Evolutionary conservation across 2,888 invertebrate genomes (phyloP).

Genomic region (Drosophila basisetae): DNA sequence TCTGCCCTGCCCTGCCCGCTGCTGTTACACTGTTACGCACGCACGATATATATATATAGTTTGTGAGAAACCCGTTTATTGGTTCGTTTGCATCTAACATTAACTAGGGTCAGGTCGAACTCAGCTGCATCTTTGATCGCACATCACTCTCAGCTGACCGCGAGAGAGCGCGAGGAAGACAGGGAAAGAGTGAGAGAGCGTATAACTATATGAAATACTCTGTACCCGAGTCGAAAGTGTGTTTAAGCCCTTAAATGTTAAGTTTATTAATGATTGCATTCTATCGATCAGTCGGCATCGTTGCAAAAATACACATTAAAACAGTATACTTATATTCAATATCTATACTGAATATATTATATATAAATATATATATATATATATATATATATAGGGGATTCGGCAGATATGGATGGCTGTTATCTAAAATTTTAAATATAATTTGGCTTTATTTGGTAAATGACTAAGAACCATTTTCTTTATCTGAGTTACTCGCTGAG

Average conservation of each 20-base stretch:
- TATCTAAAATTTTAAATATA: not conserved
- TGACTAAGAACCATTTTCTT: not conserved
- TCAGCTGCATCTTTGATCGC: slow-evolving; percentile 8
- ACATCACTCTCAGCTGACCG: not conserved
- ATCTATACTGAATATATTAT: not conserved
- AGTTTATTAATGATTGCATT: not conserved
- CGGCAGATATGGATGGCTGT: not conserved
- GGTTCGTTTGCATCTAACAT: slow-evolving; percentile 6
- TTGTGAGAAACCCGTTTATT: slow-evolving; percentile 21
- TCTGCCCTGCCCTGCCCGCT: not conserved
- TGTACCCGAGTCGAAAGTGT: slow-evolving; percentile 1
- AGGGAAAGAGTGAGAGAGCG: not conserved
- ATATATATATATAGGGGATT: not conserved
- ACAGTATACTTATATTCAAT: too few species aligned
- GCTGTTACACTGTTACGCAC: not conserved
- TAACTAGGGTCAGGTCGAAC: slow-evolving; percentile 31
- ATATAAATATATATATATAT: not conserved
- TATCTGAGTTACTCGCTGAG: not conserved
- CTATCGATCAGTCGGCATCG: not conserved
- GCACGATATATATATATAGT: slow-evolving; percentile 3
- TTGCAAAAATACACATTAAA: not conserved
- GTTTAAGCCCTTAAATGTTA: not conserved
- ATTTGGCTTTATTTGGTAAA: not conserved
- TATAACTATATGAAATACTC: not conserved
- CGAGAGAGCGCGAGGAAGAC: too few species aligned